phyloP scores from a whole-genome alignment of 2,888 invertebrate genomes.

The Stenoptilia bipunctidactyla region DNA sequence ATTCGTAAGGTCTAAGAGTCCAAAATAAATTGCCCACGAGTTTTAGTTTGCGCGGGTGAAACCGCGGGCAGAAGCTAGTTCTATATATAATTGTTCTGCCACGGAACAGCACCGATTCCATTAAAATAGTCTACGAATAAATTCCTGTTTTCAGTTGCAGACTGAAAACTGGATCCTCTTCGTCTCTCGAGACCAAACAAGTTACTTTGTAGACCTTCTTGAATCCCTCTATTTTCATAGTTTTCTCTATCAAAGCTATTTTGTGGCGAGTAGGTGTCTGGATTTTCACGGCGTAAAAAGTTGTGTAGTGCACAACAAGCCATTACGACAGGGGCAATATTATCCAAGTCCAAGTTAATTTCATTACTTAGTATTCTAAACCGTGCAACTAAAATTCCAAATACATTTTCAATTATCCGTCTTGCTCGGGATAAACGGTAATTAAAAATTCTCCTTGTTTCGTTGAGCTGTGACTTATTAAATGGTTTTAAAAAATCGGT shows the following conservation, averaged over 20 bases:
- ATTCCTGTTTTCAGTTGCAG: slow-evolving; percentile 5
- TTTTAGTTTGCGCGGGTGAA: too few species aligned
- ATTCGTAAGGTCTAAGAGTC: too few species aligned
- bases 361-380: background rate
- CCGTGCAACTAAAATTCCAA: too few species aligned
- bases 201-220: slow-evolving; percentile 6
- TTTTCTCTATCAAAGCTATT: slow-evolving; percentile 6
- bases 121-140: too few species aligned
- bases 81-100: too few species aligned
- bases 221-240: slow-evolving; percentile 6
- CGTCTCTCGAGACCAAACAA: slow-evolving; percentile 6
- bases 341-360: slow-evolving; percentile 5
- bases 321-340: slow-evolving; percentile 2
- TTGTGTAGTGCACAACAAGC: slow-evolving; percentile 7
- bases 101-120: too few species aligned
- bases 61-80: too few species aligned
- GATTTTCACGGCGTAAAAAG: slow-evolving; percentile 5
- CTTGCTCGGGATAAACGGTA: too few species aligned
- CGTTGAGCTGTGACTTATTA: background rate
- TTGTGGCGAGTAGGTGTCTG: slow-evolving; percentile 4
- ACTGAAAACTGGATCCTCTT: slow-evolving; percentile 5
- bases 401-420: too few species aligned
- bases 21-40: too few species aligned
- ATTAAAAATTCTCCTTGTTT: too few species aligned
- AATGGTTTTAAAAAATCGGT: slow-evolving; percentile 8